Evolutionary conservation across 2,888 invertebrate species (phyloP).

Genomic region (Norana najaformis): DNA sequence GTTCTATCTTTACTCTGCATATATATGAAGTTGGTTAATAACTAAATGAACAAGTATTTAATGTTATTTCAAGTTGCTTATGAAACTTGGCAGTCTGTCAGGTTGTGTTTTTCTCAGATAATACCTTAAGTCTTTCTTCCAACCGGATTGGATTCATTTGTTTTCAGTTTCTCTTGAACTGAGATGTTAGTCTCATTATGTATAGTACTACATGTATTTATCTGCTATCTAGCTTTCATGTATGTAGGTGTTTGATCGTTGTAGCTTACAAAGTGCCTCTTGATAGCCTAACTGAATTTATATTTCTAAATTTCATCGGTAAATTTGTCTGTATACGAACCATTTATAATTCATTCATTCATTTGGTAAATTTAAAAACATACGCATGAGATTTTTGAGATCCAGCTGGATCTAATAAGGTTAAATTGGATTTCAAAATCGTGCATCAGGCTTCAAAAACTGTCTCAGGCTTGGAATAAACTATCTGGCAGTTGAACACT

Average conservation of each 20-base stretch:
- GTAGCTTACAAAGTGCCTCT: not conserved
- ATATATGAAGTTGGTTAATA: not conserved
- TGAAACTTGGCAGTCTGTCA: not conserved
- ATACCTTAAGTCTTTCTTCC: not conserved
- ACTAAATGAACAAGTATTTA: not conserved
- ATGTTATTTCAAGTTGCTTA: not conserved
- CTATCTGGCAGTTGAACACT: not conserved
- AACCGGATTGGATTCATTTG: not conserved
- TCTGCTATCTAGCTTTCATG: no score
- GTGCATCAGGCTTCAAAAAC: no score
- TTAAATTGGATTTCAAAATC: not conserved
- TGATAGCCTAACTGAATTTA: not conserved
- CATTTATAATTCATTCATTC: not conserved
- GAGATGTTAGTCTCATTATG: no score
- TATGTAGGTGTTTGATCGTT: not conserved
- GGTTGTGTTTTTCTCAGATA: slow-evolving; percentile 2
- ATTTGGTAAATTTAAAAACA: not conserved
- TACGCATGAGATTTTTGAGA: no score
- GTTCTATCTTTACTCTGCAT: not conserved
- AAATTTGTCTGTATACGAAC: no score
- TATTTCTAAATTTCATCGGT: no score
- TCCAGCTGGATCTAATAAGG: no score
- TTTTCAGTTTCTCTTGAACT: not conserved
- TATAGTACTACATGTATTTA: no score
- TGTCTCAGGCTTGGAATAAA: not conserved